Percentiles rank a stretch among this genome's conserved stretches.
These are phyloP conservation scores for Myotis myotis DNA, from an alignment of 2,797 vertebrate genomes.

Conservation along the genomic window DNA sequence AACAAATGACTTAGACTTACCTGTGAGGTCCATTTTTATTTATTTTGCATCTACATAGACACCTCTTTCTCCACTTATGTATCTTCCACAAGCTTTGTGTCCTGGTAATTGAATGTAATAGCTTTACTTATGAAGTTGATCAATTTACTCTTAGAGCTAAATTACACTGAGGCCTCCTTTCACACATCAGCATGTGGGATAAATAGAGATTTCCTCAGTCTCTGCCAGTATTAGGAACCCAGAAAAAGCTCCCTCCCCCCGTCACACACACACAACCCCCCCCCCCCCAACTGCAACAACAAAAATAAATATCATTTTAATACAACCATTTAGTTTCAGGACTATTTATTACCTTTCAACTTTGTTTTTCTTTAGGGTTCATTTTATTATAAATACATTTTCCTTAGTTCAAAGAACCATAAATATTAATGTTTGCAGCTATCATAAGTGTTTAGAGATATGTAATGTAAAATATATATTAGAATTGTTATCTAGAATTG, in stretches of 20 bases:
- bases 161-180: neutral
- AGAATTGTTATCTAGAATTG: neutral
- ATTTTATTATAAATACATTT: neutral
- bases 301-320: neutral
- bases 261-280: neutral
- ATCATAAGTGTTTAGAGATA: neutral
- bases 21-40: neutral
- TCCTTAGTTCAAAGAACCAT: neutral
- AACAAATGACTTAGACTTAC: neutral
- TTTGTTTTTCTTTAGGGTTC: conserved; percentile 6
- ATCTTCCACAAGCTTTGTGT: neutral
- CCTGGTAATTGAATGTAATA: neutral
- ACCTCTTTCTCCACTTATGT: neutral
- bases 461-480: neutral
- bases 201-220: neutral
- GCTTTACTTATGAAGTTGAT: neutral
- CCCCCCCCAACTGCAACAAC: neutral
- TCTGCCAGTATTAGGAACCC: neutral
- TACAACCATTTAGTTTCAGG: neutral
- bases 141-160: neutral
- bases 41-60: neutral
- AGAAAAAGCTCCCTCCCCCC: neutral
- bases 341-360: neutral
- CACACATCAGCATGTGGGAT: neutral
- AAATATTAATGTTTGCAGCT: neutral